Percentiles rank a stretch among this genome's conserved stretches.
Evolutionary conservation across 2,888 invertebrate species (phyloP).

Genomic region (Odontocerum albicorne): DNA sequence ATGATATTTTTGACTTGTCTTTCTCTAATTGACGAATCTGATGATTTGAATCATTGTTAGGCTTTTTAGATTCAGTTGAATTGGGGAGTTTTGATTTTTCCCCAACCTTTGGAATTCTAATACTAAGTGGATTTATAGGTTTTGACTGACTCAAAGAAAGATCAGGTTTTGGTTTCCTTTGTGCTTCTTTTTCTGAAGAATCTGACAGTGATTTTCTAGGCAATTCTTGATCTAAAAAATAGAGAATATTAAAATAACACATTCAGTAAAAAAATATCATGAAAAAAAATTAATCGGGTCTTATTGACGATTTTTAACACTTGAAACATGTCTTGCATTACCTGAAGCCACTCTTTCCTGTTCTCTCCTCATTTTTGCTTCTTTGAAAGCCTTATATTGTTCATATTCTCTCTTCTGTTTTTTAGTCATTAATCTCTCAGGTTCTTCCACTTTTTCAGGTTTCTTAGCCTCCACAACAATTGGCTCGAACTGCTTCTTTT

Average conservation of each 20-base stretch:
- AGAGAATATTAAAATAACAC: no score
- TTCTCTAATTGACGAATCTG: conserved; percentile 4
- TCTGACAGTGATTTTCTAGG: no score
- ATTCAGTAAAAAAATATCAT: not conserved
- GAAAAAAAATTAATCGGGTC: no score
- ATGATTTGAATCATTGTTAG: conserved; percentile 1
- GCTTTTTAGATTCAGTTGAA: conserved; percentile 42
- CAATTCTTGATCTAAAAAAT: no score
- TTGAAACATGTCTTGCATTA: no score
- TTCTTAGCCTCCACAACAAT: conserved; percentile 61
- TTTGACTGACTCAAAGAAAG: conserved; percentile 31
- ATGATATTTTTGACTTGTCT: not conserved
- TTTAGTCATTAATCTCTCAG: conserved; percentile 76
- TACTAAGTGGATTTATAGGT: conserved; percentile 36
- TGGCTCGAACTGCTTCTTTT: conserved; percentile 81
- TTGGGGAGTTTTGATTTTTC: conserved; percentile 40
- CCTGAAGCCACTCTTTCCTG: conserved; percentile 27
- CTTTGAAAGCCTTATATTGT: conserved; percentile 67
- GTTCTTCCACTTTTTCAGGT: conserved; percentile 57
- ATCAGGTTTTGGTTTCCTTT: conserved; percentile 47
- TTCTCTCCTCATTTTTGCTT: conserved; percentile 50
- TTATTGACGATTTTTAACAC: no score
- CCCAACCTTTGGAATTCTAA: conserved; percentile 58
- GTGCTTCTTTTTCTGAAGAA: conserved; percentile 45
- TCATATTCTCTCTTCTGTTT: conserved; percentile 76